These are phyloP conservation scores for Geopemphigus sp. DNA, from an alignment of 1,140 invertebrate species.

Conservation along the genomic window DNA sequence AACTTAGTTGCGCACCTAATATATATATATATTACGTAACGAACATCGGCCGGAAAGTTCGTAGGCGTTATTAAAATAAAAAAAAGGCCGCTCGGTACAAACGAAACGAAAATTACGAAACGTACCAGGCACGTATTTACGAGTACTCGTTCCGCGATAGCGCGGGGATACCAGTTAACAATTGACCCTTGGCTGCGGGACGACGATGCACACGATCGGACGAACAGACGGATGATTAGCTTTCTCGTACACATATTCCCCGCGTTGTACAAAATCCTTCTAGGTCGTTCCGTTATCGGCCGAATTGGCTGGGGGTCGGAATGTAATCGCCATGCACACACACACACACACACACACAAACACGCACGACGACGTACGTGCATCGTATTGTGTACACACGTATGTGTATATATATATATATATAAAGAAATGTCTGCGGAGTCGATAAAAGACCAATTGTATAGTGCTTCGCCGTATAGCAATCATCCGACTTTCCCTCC, in stretches of 20 bases:
- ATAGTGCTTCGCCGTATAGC: conserved; percentile 3
- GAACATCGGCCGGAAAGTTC: no score
- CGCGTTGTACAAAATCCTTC: no score
- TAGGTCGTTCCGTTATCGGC: conserved; percentile 19
- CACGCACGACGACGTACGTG: neutral
- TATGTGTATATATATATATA: neutral
- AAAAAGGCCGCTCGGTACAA: conserved; percentile 11
- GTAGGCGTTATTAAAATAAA: no score
- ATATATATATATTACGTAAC: no score
- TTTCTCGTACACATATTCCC: conserved; percentile 5
- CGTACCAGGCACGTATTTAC: neutral
- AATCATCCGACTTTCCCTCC: neutral
- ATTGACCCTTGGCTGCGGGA: conserved; percentile 25
- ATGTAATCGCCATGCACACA: conserved; percentile 9
- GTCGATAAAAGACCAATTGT: conserved; percentile 35
- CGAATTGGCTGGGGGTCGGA: conserved; percentile 12
- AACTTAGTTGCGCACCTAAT: no score
- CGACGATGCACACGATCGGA: conserved; percentile 20
- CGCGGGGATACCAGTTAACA: no score
- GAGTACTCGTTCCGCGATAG: no score
- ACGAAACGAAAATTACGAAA: neutral
- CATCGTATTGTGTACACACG: neutral
- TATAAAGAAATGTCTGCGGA: neutral
- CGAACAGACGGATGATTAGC: conserved; percentile 45
- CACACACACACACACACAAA: neutral